These are phyloP conservation scores for Papilio machaon DNA, from an alignment of 1,140 invertebrate genomes.

Conservation along the genomic window DNA sequence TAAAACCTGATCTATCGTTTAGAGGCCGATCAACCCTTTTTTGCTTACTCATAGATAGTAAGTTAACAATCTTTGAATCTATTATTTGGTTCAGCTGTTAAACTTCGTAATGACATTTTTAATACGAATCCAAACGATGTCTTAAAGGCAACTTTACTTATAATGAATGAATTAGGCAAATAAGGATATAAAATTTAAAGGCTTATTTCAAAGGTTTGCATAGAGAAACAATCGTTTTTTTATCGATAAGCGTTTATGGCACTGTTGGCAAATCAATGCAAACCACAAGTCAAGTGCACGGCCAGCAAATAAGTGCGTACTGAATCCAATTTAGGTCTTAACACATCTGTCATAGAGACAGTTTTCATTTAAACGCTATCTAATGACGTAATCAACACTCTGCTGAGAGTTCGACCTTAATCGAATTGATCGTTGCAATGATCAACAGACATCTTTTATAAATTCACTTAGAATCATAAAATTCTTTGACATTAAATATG, in stretches of 20 bases:
- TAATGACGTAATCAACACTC: slow-evolving; percentile 10
- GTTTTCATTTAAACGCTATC: neutral
- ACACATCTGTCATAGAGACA: neutral
- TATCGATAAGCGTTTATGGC: neutral
- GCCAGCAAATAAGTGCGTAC: neutral
- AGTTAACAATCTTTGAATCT: too few relatives aligned
- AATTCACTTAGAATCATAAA: neutral
- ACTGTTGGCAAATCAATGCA: slow-evolving; percentile 16
- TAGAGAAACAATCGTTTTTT: neutral
- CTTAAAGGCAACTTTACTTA: neutral
- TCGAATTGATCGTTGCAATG: neutral
- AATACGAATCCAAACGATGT: too few relatives aligned
- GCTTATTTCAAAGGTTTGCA: neutral
- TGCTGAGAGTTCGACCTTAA: neutral
- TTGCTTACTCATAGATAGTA: too few relatives aligned
- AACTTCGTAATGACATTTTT: too few relatives aligned
- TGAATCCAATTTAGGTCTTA: neutral
- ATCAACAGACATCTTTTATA: neutral
- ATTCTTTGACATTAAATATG: neutral
- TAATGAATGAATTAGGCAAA: neutral
- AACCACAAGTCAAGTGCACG: slow-evolving; percentile 34
- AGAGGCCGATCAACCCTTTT: too few relatives aligned
- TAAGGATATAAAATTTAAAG: neutral
- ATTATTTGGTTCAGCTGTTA: too few relatives aligned
- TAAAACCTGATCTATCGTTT: too few relatives aligned